Base-by-base conservation (phyloP, 2,888 invertebrate species). In the Craniophora ligustri region DNA sequence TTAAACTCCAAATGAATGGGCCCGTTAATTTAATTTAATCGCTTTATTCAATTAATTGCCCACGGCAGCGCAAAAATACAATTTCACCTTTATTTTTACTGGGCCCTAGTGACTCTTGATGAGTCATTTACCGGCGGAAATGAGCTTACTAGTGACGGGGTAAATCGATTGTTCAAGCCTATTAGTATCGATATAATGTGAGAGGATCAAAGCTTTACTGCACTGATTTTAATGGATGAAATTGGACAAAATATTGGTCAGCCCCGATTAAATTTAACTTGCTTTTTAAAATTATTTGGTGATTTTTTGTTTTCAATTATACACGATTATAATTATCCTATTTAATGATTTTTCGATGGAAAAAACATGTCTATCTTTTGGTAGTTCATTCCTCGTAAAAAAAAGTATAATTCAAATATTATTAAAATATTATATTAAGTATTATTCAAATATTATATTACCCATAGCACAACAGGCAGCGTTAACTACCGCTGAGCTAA, bases 1-100 rank as follows among this genome's bases (percentile, higher is more conserved):
- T 70, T 70, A 67, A 72, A 72, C 67, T 65, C 41, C 59, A 67
- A 73, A 73, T 59, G 59, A 73, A 72, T 72, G 70, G 61, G 39
- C 49, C 47, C 64, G 74, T 73, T 72, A 57, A 72, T 72, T 72
- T 65, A 65, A 72, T 73, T 72, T 59, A 73, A 72, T 73, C 74
- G 56, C 61, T 73, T 72, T 70, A 70, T 67, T 67, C 74, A 67
- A 73, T 72, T 73, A 72, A 73, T 72, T 54, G 55, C 50, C 51
- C 40, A 48, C 50, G 42, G 46, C 18, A 32, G 60, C 44, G 57
- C 57, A 67, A 72, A 69, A 65, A 72, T 67, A 62, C 64, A 58
- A 67, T 67, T 70, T 64, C 19, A 19, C 67, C 28, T 72, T 72
- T 72, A 67, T 67, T 69, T 69, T 69, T 51, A 60, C 56, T 47